A percentile compares a stretch with the other conserved stretches of the same genome.
Evolutionary conservation across 2,888 invertebrate genomes (phyloP).

Genomic region (Operophtera brumata): DNA sequence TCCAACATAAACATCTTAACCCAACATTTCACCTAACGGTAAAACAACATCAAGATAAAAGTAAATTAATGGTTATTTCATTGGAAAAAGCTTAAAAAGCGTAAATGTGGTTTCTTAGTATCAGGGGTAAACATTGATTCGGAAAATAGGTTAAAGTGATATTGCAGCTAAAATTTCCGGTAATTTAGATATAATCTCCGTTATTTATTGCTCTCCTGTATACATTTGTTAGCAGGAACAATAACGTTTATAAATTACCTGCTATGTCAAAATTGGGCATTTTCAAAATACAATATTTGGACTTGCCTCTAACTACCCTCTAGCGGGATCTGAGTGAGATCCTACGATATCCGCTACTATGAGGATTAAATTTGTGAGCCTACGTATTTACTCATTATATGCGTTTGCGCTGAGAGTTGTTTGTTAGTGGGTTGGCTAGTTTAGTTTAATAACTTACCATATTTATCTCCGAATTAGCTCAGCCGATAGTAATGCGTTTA

Average conservation of each 20-base stretch:
- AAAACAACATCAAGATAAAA: slow-evolving; percentile 43
- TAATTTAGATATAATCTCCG: slow-evolving; percentile 33
- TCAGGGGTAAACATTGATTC: slow-evolving; percentile 25
- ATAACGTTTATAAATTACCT: background rate
- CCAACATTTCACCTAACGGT: slow-evolving; percentile 33
- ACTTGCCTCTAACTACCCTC: no score
- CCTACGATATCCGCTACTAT: no score
- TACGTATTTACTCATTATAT: no score
- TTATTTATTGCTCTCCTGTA: slow-evolving; percentile 31
- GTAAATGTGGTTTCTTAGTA: slow-evolving; percentile 20
- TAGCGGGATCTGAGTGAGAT: no score
- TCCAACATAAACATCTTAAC: background rate
- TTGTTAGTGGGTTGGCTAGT: no score
- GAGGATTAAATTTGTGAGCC: no score
- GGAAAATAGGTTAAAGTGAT: slow-evolving; percentile 30
- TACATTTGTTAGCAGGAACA: slow-evolving; percentile 20
- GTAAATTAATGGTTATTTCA: slow-evolving; percentile 44
- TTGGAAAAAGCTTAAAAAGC: slow-evolving; percentile 45
- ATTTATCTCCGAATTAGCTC: no score
- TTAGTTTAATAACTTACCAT: no score
- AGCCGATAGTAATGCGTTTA: no score
- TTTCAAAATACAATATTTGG: no score
- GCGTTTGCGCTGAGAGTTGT: no score
- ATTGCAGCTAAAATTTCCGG: slow-evolving; percentile 30
- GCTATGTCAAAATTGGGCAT: no score